Evolutionary conservation across 2,888 invertebrate genomes (phyloP), one percentile per base, ranked within the genome.

Genomic region (Ophraella communa): DNA sequence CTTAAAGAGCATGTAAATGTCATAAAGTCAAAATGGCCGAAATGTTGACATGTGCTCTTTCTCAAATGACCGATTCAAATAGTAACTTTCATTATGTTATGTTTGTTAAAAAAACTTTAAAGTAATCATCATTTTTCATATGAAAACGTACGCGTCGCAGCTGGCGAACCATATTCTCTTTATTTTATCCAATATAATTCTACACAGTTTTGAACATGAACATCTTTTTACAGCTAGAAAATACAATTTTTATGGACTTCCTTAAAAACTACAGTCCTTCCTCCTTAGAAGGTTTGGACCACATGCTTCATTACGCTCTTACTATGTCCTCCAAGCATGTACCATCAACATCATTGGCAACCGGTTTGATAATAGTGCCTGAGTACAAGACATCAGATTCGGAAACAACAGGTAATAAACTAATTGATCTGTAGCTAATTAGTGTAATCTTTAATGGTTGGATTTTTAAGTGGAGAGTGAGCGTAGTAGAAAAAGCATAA

Each of bases 181-280:
- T 45, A 3, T 23, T 45, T 20, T 20, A 21, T 23, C 3, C 45
- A n/a, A n/a, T n/a, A n/a, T n/a, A n/a, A n/a, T n/a, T n/a, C n/a
- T n/a, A n/a, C n/a, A n/a, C n/a, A n/a, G n/a, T n/a, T n/a, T n/a
- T n/a, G n/a, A n/a, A n/a, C n/a, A n/a, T n/a, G n/a, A n/a, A n/a
- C n/a, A n/a, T n/a, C n/a, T n/a, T 42, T 42, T 49, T 59, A 20
- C 47, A 62, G 44, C 24, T 73, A 7, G 74, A 75, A 54, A 75
- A 75, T 56, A 47, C 44, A n/a, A 45, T 75, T 8, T 73, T 75
- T 30, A 59, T 66, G 7, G 64, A 66, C 5, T 75, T 71, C 56
- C 30, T 75, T 11, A 54, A 52, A 51, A 65, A 68, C 10, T 71
- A 75, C 45, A 71, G 72, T 49, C 71, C 73, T 10, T 17, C 49